phyloP scores from a whole-genome alignment of 2,797 vertebrate genomes.

The Rhynchotus rufescens region DNA sequence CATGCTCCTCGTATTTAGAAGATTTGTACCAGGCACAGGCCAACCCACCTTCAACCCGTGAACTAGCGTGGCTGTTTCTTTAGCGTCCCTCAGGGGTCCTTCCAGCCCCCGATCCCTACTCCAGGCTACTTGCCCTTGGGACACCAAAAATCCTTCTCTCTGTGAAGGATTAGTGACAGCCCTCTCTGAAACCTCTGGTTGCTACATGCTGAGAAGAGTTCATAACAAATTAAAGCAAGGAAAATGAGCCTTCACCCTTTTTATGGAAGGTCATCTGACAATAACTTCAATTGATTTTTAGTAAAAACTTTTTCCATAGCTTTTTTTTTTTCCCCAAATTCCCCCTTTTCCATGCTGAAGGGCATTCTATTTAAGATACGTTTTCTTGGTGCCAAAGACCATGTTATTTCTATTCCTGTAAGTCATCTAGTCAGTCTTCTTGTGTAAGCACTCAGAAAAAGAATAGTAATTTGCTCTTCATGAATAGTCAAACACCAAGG shows the following conservation, averaged over 20 bases:
- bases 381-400: background rate
- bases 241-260: background rate
- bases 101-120: background rate
- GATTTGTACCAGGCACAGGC: background rate
- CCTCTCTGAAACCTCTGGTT: background rate
- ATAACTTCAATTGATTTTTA: background rate
- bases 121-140: background rate
- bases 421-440: background rate
- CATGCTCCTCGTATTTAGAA: constrained; percentile 1
- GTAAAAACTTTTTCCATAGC: background rate
- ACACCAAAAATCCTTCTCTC: background rate
- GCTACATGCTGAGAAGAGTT: background rate
- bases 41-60: background rate
- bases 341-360: background rate
- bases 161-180: background rate
- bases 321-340: background rate
- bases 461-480: background rate
- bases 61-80: background rate
- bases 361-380: background rate
- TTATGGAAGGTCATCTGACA: background rate
- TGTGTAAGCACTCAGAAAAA: background rate
- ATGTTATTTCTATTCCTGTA: background rate
- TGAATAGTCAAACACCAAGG: background rate
- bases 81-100: background rate
- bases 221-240: background rate